These are phyloP conservation scores for Pachyramphus minor DNA, from an alignment of 2,113 vertebrate genomes.

Conservation along the genomic window DNA sequence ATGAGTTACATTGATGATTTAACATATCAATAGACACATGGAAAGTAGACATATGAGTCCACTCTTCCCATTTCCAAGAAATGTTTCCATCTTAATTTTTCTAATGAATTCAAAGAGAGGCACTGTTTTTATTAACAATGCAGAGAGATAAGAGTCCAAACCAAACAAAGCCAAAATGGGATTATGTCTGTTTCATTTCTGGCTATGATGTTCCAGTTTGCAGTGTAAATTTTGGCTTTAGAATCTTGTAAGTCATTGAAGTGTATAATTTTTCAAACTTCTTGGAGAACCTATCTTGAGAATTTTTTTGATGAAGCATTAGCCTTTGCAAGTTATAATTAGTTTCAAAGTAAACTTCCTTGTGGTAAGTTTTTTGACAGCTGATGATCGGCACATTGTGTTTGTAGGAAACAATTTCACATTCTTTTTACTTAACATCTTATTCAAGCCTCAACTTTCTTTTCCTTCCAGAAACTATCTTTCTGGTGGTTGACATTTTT, in stretches of 20 bases:
- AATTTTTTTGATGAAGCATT: background rate
- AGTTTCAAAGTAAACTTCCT: background rate
- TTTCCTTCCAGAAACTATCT: background rate
- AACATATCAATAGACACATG: background rate
- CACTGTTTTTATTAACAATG: background rate
- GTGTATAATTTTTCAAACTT: background rate
- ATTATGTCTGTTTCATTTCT: background rate
- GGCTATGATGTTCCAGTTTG: background rate
- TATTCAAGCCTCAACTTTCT: background rate
- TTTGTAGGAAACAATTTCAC: background rate
- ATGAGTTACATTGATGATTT: background rate
- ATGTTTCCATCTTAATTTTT: slow-evolving; percentile 18
- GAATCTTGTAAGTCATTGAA: background rate
- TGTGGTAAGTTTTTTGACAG: background rate
- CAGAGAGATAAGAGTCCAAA: background rate
- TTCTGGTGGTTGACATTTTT: background rate
- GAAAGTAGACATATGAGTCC: background rate
- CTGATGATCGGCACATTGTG: background rate
- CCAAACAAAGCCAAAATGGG: background rate
- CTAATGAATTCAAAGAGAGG: background rate
- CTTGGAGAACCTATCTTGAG: background rate
- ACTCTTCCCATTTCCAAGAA: background rate
- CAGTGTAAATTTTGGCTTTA: background rate
- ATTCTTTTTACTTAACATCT: background rate
- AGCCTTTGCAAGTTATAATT: background rate